Evolutionary conservation across 2,113 vertebrate species (phyloP).

Genomic region (Candoia aspera): DNA sequence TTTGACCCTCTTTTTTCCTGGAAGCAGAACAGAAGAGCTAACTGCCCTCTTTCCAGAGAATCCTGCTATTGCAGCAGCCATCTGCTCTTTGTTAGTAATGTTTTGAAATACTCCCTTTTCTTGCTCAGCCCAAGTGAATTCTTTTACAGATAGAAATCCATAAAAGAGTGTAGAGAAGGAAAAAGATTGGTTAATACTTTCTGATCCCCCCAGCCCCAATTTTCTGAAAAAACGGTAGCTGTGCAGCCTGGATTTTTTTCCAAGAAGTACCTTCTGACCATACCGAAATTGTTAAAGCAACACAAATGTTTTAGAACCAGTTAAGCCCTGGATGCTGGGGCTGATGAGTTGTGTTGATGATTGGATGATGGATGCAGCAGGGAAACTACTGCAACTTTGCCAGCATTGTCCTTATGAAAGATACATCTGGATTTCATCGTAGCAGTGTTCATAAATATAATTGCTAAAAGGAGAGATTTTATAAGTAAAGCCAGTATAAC

Average conservation of each 20-base stretch:
- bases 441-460: neutral
- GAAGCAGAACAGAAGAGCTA: neutral
- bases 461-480: neutral
- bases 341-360: conserved; percentile 3
- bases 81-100: neutral
- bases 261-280: neutral
- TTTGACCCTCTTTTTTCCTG: neutral
- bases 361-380: conserved; percentile 26
- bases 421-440: conserved; percentile 16
- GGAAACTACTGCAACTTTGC: neutral
- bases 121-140: neutral
- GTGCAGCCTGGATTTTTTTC: neutral
- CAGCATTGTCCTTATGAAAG: conserved; percentile 19
- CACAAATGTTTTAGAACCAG: neutral
- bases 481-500: neutral
- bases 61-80: neutral
- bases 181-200: neutral
- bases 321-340: neutral
- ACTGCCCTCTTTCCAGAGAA: neutral
- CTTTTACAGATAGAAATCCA: neutral
- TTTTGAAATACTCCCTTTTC: neutral
- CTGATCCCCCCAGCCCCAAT: too few relatives aligned
- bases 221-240: neutral
- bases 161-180: neutral
- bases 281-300: neutral